A percentile compares a stretch with the other conserved stretches of the same genome.
Evolutionary conservation across 2,888 invertebrate genomes (phyloP).

Genomic region (Fragum sueziense): DNA sequence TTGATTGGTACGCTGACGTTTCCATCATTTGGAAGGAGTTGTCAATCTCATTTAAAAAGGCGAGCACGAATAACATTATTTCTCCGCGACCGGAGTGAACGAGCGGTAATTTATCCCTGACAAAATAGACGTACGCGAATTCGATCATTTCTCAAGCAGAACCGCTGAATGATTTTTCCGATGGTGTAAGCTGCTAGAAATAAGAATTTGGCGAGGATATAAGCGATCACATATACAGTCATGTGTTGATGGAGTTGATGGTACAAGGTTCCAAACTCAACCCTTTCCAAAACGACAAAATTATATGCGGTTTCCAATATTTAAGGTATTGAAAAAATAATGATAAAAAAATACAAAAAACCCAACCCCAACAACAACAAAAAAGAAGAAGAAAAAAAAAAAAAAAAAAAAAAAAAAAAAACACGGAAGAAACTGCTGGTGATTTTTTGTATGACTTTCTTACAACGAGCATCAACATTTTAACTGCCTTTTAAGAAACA

Average conservation of each 20-base stretch:
- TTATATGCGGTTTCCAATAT: no score
- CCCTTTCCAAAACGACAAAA: no score
- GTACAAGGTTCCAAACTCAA: conserved; percentile 22
- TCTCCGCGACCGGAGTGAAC: conserved; percentile 42
- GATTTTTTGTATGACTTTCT: no score
- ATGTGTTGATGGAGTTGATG: conserved; percentile 23
- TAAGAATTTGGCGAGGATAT: conserved; percentile 17
- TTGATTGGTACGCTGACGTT: conserved; percentile 47
- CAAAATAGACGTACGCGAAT: conserved; percentile 40
- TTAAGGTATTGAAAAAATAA: no score
- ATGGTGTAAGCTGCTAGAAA: conserved; percentile 43
- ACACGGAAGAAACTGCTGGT: no score
- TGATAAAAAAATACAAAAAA: no score
- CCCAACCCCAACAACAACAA: no score
- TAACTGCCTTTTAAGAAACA: no score
- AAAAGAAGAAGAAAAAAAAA: no score
- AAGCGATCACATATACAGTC: conserved; percentile 23
- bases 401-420: no score
- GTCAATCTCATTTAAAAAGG: conserved; percentile 59
- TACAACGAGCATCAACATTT: no score
- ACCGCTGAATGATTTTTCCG: conserved; percentile 49
- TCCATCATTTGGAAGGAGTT: conserved; percentile 35
- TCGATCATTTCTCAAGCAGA: conserved; percentile 46
- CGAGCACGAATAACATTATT: conserved; percentile 61
- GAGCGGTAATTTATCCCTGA: conserved; percentile 59